Evolutionary conservation across 2,888 invertebrate species (phyloP).

Genomic region (Trichopoda pennipes): DNA sequence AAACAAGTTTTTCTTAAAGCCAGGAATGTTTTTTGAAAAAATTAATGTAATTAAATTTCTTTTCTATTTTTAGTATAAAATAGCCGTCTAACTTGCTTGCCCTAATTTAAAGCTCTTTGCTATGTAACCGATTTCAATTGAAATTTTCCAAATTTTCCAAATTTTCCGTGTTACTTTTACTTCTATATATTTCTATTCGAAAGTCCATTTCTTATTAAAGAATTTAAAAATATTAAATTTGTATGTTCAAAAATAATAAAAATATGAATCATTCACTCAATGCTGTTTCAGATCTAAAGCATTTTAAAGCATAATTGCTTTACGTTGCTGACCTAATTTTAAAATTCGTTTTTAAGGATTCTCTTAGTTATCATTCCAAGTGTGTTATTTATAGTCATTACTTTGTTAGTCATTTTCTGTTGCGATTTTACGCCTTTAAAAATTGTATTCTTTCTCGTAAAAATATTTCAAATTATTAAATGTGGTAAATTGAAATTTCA

Average conservation of each 20-base stretch:
- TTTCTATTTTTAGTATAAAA: neutral
- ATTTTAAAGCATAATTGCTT: constrained; percentile 44
- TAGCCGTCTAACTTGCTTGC: neutral
- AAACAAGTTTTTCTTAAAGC: constrained; percentile 39
- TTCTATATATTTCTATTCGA: too few species aligned
- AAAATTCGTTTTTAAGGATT: neutral
- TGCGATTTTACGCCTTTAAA: constrained; percentile 48
- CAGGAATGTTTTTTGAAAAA: constrained; percentile 14
- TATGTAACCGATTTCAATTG: too few species aligned
- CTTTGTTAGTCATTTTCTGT: constrained; percentile 38
- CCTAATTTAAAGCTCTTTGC: too few species aligned
- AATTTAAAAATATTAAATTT: too few species aligned
- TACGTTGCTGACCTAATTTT: neutral
- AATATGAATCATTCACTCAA: constrained; percentile 28
- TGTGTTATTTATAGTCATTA: constrained; percentile 50
- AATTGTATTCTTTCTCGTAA: too few species aligned
- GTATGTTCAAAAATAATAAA: constrained; percentile 10
- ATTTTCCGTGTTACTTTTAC: too few species aligned
- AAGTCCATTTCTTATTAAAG: too few species aligned
- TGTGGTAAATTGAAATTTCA: too few species aligned
- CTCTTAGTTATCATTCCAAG: constrained; percentile 22
- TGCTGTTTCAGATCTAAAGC: neutral
- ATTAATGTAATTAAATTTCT: neutral
- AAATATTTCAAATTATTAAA: too few species aligned
- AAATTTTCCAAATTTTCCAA: too few species aligned